Conservation (phyloP, 1,140 invertebrate species). For the Apolygus lucorum region DNA sequence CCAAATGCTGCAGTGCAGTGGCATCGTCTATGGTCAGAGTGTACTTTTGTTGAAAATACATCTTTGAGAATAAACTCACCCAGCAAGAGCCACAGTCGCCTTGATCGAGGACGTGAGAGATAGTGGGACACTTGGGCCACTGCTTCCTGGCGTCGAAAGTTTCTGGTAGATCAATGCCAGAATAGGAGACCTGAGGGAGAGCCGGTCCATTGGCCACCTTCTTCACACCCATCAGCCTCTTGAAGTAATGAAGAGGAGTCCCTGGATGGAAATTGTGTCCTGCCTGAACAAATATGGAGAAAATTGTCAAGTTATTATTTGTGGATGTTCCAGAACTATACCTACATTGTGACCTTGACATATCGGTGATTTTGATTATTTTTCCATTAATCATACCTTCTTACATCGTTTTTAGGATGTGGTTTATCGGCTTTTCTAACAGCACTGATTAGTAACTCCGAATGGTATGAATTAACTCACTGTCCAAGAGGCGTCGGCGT, state of each 20-base stretch:
- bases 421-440: background rate
- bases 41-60: no score
- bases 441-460: no score
- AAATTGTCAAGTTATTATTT: no score
- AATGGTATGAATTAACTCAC: no score
- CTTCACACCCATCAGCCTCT: slow-evolving; percentile 53
- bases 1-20: no score
- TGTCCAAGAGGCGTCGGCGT: slow-evolving; percentile 24
- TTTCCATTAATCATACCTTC: background rate
- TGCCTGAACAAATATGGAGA: slow-evolving; percentile 41
- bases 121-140: slow-evolving; percentile 74
- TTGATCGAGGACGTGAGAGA: slow-evolving; percentile 66
- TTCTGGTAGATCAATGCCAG: slow-evolving; percentile 45
- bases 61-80: background rate
- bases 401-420: background rate
- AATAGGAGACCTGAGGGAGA: background rate
- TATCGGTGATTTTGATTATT: background rate
- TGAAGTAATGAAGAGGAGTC: slow-evolving; percentile 49
- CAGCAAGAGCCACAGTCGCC: slow-evolving; percentile 42
- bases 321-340: no score
- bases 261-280: slow-evolving; percentile 56
- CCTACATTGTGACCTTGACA: no score
- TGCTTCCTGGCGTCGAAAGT: slow-evolving; percentile 65
- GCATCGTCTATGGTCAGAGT: background rate
- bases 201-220: background rate